Percentiles rank a stretch among this genome's conserved stretches.
These are phyloP conservation scores for Motacilla tschutschensis DNA, from an alignment of 2,113 vertebrate genomes.

Conservation along the genomic window DNA sequence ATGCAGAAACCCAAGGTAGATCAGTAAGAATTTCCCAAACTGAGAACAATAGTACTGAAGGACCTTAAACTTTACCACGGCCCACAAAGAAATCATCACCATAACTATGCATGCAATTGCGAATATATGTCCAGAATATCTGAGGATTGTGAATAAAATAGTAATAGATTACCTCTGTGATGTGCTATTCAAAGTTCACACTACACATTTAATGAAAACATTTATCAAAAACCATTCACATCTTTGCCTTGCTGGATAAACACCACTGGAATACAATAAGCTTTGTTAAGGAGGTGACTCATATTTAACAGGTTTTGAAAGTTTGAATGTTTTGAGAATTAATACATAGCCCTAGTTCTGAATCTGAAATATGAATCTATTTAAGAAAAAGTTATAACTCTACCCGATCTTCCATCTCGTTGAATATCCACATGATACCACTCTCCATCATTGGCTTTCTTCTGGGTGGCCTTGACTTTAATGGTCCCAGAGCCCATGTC, in stretches of 20 bases:
- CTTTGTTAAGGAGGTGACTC: neutral
- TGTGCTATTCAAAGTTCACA: neutral
- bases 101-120: neutral
- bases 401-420: constrained; percentile 94
- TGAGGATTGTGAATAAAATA: neutral
- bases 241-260: constrained; percentile 18
- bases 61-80: neutral
- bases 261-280: neutral
- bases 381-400: neutral
- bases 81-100: neutral
- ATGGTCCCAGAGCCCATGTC: constrained; percentile 98
- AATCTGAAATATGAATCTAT: neutral
- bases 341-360: neutral
- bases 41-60: neutral
- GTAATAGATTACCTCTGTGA: neutral
- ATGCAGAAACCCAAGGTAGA: neutral
- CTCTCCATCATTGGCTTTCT: constrained; percentile 92
- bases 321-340: neutral
- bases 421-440: constrained; percentile 99
- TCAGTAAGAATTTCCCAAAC: neutral
- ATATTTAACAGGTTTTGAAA: neutral
- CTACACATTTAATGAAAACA: neutral
- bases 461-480: constrained; percentile 95
- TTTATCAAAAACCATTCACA: neutral
- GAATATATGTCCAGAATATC: neutral